phyloP scores from a whole-genome alignment of 2,113 vertebrate species.

The Tautogolabrus adspersus region DNA sequence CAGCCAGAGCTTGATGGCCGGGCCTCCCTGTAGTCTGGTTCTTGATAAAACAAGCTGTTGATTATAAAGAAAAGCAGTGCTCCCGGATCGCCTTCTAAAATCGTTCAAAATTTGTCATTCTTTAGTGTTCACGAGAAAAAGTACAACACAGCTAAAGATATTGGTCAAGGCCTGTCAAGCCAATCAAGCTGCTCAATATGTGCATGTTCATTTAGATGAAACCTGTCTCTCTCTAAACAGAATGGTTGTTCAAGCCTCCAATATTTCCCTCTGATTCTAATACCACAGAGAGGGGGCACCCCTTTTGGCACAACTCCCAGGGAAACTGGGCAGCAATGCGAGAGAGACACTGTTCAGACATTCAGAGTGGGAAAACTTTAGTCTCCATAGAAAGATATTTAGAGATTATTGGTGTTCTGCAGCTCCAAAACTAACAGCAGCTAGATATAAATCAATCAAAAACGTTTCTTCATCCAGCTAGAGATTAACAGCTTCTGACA shows the following conservation, averaged over 20 bases:
- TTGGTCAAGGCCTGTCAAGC: background rate
- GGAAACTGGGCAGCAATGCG: slow-evolving; percentile 43
- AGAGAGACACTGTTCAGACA: slow-evolving; percentile 27
- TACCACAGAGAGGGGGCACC: slow-evolving; percentile 48
- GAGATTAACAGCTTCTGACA: slow-evolving; percentile 30
- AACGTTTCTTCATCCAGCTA: slow-evolving; percentile 7
- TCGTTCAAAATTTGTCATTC: slow-evolving; percentile 19
- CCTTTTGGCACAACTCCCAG: slow-evolving; percentile 51
- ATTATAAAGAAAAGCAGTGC: slow-evolving; percentile 68
- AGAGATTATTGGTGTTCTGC: slow-evolving; percentile 24
- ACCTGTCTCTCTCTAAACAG: background rate
- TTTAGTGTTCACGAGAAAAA: slow-evolving; percentile 1
- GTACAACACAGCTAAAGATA: slow-evolving; percentile 11
- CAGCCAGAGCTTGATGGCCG: slow-evolving; percentile 48
- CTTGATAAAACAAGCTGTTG: slow-evolving; percentile 49
- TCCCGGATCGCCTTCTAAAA: background rate
- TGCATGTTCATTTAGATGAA: background rate
- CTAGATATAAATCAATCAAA: slow-evolving; percentile 34
- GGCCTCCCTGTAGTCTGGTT: slow-evolving; percentile 50
- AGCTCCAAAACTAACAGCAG: slow-evolving; percentile 36
- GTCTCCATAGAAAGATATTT: slow-evolving; percentile 42
- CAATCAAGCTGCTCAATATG: slow-evolving; percentile 2
- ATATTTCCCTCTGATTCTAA: slow-evolving; percentile 26
- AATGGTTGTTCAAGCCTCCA: slow-evolving; percentile 1
- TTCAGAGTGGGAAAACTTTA: slow-evolving; percentile 55